Evolutionary conservation across 2,888 invertebrate species (phyloP).

Genomic region (Carcina quercana): DNA sequence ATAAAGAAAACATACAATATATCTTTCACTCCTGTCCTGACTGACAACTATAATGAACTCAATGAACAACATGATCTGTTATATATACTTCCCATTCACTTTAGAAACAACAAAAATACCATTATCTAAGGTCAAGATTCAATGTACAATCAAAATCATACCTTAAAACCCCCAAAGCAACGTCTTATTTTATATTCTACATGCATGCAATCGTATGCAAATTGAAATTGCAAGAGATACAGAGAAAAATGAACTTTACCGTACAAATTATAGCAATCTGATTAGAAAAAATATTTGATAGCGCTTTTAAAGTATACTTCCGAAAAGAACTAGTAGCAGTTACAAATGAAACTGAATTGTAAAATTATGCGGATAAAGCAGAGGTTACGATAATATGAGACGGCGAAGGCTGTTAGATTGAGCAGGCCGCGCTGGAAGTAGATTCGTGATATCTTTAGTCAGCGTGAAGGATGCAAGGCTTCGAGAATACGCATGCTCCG

Average conservation of each 20-base stretch:
- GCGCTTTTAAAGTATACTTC: constrained; percentile 17
- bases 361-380: constrained; percentile 1
- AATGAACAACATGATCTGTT: constrained; percentile 7
- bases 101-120: constrained; percentile 19
- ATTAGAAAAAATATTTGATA: constrained; percentile 5
- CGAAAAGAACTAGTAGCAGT: background rate
- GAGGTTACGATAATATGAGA: constrained; percentile 5
- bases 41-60: constrained; percentile 4
- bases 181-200: background rate
- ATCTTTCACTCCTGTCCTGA: too few species aligned
- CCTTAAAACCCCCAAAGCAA: background rate
- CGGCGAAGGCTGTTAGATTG: constrained; percentile 21
- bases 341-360: constrained; percentile 5
- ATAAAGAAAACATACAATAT: too few species aligned
- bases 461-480: too few species aligned
- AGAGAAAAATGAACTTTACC: constrained; percentile 6
- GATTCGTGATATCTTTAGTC: constrained; percentile 21
- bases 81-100: constrained; percentile 18
- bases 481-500: too few species aligned
- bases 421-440: constrained; percentile 21
- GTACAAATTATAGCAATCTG: background rate
- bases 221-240: background rate
- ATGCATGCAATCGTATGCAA: background rate
- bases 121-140: constrained; percentile 18
- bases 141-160: background rate